Evolutionary conservation across 2,888 invertebrate genomes (phyloP).

Genomic region (Pecten maximus): DNA sequence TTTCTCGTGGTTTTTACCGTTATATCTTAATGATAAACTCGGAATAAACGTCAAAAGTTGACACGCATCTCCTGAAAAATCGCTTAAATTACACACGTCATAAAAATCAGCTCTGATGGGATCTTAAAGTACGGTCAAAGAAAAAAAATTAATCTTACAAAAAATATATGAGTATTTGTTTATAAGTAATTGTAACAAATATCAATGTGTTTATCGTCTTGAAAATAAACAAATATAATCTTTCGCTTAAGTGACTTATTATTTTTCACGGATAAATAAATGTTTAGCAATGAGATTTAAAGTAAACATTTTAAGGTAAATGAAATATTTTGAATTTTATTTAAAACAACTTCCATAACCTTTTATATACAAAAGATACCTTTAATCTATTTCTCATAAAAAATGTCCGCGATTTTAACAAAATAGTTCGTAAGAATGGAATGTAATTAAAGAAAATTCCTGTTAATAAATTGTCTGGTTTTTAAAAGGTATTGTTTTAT

Average conservation of each 20-base stretch:
- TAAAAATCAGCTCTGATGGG: background rate
- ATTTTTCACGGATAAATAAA: background rate
- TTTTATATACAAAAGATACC: too few relatives aligned
- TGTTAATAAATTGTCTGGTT: background rate
- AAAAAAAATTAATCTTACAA: background rate
- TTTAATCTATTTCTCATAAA: too few relatives aligned
- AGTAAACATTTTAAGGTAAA: too few relatives aligned
- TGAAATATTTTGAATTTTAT: too few relatives aligned
- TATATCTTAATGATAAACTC: background rate
- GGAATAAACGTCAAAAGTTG: background rate
- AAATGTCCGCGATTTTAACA: too few relatives aligned
- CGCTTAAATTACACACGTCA: slow-evolving; percentile 13
- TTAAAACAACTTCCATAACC: too few relatives aligned
- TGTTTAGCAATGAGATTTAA: background rate
- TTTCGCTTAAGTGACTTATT: background rate
- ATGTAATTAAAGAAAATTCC: too few relatives aligned
- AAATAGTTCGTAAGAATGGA: too few relatives aligned
- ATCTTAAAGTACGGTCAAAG: background rate
- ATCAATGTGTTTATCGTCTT: background rate
- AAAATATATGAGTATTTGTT: background rate
- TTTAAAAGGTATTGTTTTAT: background rate
- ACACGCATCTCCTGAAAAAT: background rate
- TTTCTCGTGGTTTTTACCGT: background rate
- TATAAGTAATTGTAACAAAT: background rate
- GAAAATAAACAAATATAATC: background rate